A percentile compares a stretch with the other conserved stretches of the same genome.
These are phyloP conservation scores for Euwallacea fornicatus DNA, from an alignment of 1,140 invertebrate species.

Conservation along the genomic window DNA sequence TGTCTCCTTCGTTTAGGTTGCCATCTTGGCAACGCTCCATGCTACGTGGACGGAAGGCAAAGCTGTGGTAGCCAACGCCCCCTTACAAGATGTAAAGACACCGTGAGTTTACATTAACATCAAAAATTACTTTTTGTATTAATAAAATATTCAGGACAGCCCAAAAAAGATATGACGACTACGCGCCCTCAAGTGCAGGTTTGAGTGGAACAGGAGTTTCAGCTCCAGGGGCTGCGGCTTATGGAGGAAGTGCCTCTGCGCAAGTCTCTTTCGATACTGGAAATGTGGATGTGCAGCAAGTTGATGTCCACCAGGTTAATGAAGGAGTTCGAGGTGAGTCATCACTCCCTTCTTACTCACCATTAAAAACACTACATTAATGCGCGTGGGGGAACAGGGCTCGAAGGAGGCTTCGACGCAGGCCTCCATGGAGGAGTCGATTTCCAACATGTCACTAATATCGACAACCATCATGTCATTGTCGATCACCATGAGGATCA, in stretches of 20 bases:
- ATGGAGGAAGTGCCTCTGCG: constrained; percentile 21
- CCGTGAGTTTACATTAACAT: constrained; percentile 19
- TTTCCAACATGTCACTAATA: constrained; percentile 31
- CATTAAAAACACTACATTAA: neutral
- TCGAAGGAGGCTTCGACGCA: constrained; percentile 15
- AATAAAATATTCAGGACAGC: neutral
- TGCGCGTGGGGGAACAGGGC: neutral
- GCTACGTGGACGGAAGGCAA: constrained; percentile 30
- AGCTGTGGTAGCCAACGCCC: constrained; percentile 25
- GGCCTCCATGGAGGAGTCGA: constrained; percentile 25
- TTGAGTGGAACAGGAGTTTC: constrained; percentile 12
- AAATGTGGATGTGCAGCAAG: constrained; percentile 27
- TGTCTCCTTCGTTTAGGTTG: constrained; percentile 26
- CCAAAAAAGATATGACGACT: constrained; percentile 37
- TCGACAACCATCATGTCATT: constrained; percentile 44
- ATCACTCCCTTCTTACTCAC: neutral
- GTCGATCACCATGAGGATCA: constrained; percentile 43
- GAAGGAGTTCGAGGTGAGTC: constrained; percentile 1
- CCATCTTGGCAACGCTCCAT: constrained; percentile 36
- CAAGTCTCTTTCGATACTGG: constrained; percentile 23
- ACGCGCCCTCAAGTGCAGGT: constrained; percentile 15
- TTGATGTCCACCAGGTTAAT: constrained; percentile 28
- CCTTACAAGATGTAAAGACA: constrained; percentile 6
- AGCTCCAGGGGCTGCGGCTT: constrained; percentile 17
- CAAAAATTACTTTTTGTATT: neutral